These are phyloP conservation scores for Nebria ingens DNA, from an alignment of 1,140 invertebrate genomes.

Conservation along the genomic window DNA sequence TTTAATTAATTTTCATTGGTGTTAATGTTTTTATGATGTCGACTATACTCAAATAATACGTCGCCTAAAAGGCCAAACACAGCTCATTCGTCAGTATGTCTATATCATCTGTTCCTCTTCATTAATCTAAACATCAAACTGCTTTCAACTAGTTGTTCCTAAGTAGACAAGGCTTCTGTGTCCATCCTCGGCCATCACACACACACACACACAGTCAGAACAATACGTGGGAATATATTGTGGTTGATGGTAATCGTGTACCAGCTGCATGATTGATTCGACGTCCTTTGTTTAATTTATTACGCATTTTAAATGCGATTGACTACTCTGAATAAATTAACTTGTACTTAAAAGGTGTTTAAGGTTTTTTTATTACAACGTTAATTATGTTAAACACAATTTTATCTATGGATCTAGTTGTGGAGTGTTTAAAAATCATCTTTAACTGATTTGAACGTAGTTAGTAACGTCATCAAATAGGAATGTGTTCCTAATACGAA, in stretches of 20 bases:
- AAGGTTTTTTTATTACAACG: too few species aligned
- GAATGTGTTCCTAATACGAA: too few species aligned
- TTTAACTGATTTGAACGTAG: too few species aligned
- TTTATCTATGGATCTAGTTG: too few species aligned
- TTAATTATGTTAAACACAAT: too few species aligned
- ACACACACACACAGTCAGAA: neutral
- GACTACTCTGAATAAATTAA: neutral
- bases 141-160: neutral
- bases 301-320: neutral
- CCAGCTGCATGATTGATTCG: neutral
- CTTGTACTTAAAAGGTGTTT: too few species aligned
- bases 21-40: too few species aligned
- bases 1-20: too few species aligned
- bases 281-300: slow-evolving; percentile 1
- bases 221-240: neutral
- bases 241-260: neutral
- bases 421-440: too few species aligned
- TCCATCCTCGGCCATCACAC: neutral
- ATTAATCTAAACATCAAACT: slow-evolving; percentile 6
- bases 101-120: neutral
- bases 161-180: neutral
- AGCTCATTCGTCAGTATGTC: neutral
- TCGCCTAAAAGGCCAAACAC: too few species aligned
- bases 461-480: too few species aligned
- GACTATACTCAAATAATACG: too few species aligned